Percentiles rank a stretch among this genome's conserved stretches.
Evolutionary conservation across 2,113 vertebrate genomes (phyloP).

Genomic region (Benitochromis conjunctus): DNA sequence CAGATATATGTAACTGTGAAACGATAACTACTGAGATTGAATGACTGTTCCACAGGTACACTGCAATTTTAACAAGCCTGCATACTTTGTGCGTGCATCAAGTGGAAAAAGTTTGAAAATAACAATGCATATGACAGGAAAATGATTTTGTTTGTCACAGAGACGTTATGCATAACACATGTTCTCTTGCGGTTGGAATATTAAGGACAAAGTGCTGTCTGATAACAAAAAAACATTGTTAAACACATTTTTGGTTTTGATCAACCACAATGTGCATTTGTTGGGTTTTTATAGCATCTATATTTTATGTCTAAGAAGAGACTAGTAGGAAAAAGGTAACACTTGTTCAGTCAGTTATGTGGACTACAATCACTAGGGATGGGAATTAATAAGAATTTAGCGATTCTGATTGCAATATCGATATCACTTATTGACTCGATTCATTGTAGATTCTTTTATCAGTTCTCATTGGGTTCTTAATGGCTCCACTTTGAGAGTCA

Average conservation of each 20-base stretch:
- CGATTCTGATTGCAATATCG: neutral
- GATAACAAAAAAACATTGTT: neutral
- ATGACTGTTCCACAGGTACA: neutral
- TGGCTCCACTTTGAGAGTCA: too few species aligned
- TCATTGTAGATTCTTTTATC: neutral
- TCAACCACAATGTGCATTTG: neutral
- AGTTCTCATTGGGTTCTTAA: neutral
- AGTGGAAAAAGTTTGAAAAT: slow-evolving; percentile 9
- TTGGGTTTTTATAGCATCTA: neutral
- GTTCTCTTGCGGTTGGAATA: neutral
- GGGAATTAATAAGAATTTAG: neutral
- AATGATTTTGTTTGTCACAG: slow-evolving; percentile 18
- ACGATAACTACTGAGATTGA: slow-evolving; percentile 27
- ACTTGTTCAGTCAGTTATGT: neutral
- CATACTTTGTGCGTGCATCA: neutral
- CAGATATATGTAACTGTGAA: slow-evolving; percentile 8
- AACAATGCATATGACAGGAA: slow-evolving; percentile 29
- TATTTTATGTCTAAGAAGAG: neutral
- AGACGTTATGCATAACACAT: neutral
- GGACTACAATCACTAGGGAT: neutral
- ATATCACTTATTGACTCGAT: accelerated
- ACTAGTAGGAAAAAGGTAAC: neutral
- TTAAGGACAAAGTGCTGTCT: neutral
- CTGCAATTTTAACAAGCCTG: slow-evolving; percentile 16
- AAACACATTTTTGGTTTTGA: neutral